These are phyloP conservation scores for Lycopodina hypogea DNA, from an alignment of 37 sponge, comb jelly and placozoan species.

Conservation along the genomic window DNA sequence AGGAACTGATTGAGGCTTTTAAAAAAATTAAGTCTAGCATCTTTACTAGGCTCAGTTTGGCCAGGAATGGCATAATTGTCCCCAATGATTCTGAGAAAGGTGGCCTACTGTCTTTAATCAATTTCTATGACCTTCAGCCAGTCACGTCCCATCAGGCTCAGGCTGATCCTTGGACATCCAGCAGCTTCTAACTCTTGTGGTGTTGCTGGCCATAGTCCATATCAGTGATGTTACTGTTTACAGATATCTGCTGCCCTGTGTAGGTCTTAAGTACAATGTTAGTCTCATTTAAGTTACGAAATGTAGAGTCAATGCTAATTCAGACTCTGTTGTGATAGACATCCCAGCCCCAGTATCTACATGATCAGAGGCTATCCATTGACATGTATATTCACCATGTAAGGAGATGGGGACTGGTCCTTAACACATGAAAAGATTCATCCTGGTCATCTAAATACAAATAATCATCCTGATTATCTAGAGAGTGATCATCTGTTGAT, in stretches of 20 bases:
- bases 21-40: neutral
- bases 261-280: too few relatives aligned
- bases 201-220: neutral
- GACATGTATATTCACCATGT: too few relatives aligned
- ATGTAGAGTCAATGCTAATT: too few relatives aligned
- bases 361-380: too few relatives aligned
- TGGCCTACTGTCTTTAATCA: neutral
- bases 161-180: neutral
- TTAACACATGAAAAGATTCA: too few relatives aligned
- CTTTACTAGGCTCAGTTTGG: neutral
- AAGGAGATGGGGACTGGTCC: too few relatives aligned
- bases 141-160: constrained; percentile 3
- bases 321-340: too few relatives aligned
- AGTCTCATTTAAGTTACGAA: too few relatives aligned
- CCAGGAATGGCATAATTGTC: neutral
- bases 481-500: too few relatives aligned
- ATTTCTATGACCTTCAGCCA: neutral
- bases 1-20: neutral
- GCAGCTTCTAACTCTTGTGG: neutral
- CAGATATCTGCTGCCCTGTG: neutral
- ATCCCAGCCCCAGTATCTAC: too few relatives aligned
- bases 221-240: neutral
- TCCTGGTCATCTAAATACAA: too few relatives aligned
- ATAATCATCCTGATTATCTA: too few relatives aligned
- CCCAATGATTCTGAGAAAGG: neutral